These are phyloP conservation scores for Sphecodes monilicornis DNA, from an alignment of 2,888 invertebrate genomes.

Conservation along the genomic window DNA sequence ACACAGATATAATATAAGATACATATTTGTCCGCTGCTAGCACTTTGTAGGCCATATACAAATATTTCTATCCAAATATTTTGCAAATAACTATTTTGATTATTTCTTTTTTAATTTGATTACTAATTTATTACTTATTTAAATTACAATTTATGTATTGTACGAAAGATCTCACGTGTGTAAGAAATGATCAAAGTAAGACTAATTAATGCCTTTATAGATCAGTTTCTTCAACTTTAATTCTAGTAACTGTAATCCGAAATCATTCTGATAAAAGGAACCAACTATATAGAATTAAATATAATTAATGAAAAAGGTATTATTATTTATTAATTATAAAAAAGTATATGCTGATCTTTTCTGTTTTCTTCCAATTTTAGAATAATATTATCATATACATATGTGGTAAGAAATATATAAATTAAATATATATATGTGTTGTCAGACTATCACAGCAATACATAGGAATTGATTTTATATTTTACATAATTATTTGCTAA, in stretches of 20 bases:
- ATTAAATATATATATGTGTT: no score
- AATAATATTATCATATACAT: no score
- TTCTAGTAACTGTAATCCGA: background rate
- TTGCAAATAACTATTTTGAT: no score
- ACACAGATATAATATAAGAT: slow-evolving; percentile 11
- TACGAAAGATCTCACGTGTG: background rate
- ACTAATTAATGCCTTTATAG: background rate
- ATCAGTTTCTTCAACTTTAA: background rate
- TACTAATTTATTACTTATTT: background rate
- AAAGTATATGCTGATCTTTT: no score
- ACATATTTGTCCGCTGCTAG: slow-evolving; percentile 24
- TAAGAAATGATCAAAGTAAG: background rate
- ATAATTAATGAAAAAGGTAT: no score
- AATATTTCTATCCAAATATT: background rate
- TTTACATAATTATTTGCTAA: background rate
- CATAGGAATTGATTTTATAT: background rate
- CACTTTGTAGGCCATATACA: slow-evolving; percentile 11
- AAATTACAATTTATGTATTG: background rate
- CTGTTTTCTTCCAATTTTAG: no score
- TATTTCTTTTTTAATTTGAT: no score
- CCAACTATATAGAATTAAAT: no score
- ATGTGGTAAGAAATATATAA: no score
- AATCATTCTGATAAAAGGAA: no score
- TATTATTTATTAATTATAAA: no score
- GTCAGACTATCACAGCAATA: no score